Evolutionary conservation across 2,888 invertebrate genomes (phyloP), one percentile per base, ranked within the genome.

Genomic region (Ditula angustiorana): DNA sequence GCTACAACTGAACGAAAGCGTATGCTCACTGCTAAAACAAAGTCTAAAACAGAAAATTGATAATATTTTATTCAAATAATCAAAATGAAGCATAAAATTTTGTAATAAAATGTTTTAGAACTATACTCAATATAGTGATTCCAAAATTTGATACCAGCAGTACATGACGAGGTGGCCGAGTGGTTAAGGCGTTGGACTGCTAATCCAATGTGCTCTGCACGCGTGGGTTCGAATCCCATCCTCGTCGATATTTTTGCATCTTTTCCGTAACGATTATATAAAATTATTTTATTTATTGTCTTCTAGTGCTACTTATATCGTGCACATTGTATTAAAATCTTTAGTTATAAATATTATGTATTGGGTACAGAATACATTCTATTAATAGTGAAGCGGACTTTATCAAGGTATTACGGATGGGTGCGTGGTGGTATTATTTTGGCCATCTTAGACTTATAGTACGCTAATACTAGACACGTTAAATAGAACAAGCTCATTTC

Each of bases 121-220:
- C 3, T 35, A 4, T 2, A 1, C 2, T 13, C 19, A 57, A 13
- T 11, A 24, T 41, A 60, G 0, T 70, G 46, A 67, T 67, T 13
- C 5, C 30, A 67, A 83, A 86, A 86, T 90, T 90, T 74, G 61
- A 3, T 1, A 0, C 0, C 0, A 0, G 0, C 0, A 0, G 0
- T 68, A 87, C 72, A 80, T 72, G 95, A 95, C 95, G 95, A 95
- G 95, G 95, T 95, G 95, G 95, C 96, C 96, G 96, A 96, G 96
- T 95, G 96, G 95, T 95, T 96, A 95, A 95, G 95, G 95, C 95
- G 95, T 95, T 95, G 95, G 95, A 95, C 95, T 95, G 96, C 96
- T 96, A 96, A 96, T 96, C 96, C 95, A 95, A 95, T 96, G 95
- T 95, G 95, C 95, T 96, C 95, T 96, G 95, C 95, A 95, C 95